Conservation (phyloP, 2,113 vertebrate species). For the Conger conger region DNA sequence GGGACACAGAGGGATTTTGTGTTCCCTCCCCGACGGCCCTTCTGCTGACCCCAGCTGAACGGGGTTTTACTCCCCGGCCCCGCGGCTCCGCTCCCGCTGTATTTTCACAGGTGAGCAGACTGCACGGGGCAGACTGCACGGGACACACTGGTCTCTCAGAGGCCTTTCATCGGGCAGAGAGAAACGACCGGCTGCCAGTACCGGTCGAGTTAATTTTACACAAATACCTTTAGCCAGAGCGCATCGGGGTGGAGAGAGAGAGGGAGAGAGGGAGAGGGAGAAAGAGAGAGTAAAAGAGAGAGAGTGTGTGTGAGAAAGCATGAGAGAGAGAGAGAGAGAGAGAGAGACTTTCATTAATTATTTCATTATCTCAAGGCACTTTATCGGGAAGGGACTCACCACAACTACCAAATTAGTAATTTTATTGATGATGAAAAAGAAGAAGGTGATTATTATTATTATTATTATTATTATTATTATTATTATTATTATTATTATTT, state of each 20-base stretch:
- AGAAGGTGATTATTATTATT: too few species aligned
- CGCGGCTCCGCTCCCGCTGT: slow-evolving; percentile 72
- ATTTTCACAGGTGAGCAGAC: slow-evolving; percentile 95
- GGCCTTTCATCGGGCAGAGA: slow-evolving; percentile 92
- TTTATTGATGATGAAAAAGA: too few species aligned
- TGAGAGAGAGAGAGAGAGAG: too few species aligned
- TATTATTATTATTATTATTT: too few species aligned
- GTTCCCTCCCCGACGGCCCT: slow-evolving; percentile 45
- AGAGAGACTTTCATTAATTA: too few species aligned
- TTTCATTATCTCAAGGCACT: too few species aligned
- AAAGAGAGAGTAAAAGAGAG: slow-evolving; percentile 57
- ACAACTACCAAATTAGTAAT: too few species aligned
- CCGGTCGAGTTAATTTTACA: slow-evolving; percentile 61
- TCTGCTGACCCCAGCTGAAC: slow-evolving; percentile 73
- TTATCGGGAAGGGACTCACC: too few species aligned
- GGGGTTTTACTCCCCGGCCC: slow-evolving; percentile 68
- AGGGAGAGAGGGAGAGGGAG: neutral
- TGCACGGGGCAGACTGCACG: too few species aligned
- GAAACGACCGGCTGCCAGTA: too few species aligned
- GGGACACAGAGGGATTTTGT: slow-evolving; percentile 4
- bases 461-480: too few species aligned
- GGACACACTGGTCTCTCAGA: slow-evolving; percentile 81
- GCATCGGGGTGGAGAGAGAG: slow-evolving; percentile 12
- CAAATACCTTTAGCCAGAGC: slow-evolving; percentile 28
- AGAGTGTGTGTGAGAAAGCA: too few species aligned